phyloP scores from a whole-genome alignment of 2,797 vertebrate genomes.

The Siniperca undulata region DNA sequence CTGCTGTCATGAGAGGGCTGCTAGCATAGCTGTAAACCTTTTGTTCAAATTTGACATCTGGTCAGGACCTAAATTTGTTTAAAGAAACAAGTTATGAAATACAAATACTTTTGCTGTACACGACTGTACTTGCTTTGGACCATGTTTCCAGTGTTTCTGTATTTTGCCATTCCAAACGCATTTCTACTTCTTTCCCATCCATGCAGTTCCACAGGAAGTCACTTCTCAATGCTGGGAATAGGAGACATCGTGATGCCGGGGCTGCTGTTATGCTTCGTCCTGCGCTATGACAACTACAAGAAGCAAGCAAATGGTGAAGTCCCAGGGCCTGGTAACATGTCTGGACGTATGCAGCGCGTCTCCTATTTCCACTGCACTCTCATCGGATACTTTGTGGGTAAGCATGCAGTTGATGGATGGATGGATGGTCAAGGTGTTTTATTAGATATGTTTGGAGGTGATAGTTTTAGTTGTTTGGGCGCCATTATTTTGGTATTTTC shows the following conservation, averaged over 20 bases:
- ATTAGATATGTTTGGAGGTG: background rate
- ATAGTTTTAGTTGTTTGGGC: background rate
- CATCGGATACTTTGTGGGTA: constrained; percentile 99
- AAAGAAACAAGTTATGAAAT: background rate
- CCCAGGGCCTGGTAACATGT: constrained; percentile 87
- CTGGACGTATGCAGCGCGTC: constrained; percentile 98
- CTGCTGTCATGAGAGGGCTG: no score
- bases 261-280: constrained; percentile 96
- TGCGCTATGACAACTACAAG: constrained; percentile 99
- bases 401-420: constrained; percentile 68
- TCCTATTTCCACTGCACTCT: constrained; percentile 99
- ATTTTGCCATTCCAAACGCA: background rate
- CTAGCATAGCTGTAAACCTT: background rate
- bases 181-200: constrained; percentile 2
- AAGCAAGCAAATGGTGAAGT: constrained; percentile 94
- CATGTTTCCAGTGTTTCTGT: background rate
- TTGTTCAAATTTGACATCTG: background rate
- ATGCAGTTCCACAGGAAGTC: constrained; percentile 95
- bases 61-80: background rate
- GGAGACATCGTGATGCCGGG: constrained; percentile 99
- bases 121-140: no score
- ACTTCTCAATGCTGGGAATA: constrained; percentile 99
- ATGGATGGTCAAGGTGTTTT: constrained; percentile 13
- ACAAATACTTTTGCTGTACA: background rate
- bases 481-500: background rate